phyloP scores from a whole-genome alignment of 2,113 vertebrate species.

The Acrocephalus arundinaceus region DNA sequence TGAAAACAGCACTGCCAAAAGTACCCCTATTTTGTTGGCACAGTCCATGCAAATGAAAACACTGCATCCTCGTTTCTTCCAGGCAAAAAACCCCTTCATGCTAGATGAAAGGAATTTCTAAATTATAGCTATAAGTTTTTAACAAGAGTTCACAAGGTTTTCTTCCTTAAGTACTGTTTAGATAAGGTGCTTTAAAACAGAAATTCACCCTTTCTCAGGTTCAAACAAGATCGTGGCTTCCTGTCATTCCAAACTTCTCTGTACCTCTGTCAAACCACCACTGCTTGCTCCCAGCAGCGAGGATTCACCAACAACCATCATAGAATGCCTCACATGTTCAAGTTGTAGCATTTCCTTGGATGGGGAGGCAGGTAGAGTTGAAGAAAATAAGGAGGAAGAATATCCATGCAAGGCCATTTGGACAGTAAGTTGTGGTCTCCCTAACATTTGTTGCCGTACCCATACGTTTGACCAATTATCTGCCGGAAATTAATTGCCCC shows the following conservation, averaged over 20 bases:
- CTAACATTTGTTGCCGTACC: neutral
- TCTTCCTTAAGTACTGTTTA: conserved; percentile 16
- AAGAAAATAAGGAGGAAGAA: neutral
- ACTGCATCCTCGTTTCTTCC: conserved; percentile 37
- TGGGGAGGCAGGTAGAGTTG: neutral
- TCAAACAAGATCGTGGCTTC: neutral
- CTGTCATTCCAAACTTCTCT: neutral
- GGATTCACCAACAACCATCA: neutral
- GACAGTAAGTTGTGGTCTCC: accelerated
- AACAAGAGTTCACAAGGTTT: conserved; percentile 45
- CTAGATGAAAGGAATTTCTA: conserved; percentile 52
- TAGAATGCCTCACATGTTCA: accelerated
- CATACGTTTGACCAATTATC: neutral
- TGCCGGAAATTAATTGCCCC: neutral
- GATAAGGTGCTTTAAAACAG: conserved; percentile 21
- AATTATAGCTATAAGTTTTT: conserved; percentile 49
- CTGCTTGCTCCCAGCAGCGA: neutral
- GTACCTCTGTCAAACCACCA: neutral
- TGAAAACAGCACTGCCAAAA: neutral
- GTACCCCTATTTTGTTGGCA: neutral
- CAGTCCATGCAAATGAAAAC: conserved; percentile 37
- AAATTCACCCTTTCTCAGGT: conserved; percentile 14
- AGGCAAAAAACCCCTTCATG: conserved; percentile 21
- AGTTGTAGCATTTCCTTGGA: accelerated
- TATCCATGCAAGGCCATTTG: neutral